phyloP scores from a whole-genome alignment of 2,113 vertebrate genomes.

The Oryzias woworae region DNA sequence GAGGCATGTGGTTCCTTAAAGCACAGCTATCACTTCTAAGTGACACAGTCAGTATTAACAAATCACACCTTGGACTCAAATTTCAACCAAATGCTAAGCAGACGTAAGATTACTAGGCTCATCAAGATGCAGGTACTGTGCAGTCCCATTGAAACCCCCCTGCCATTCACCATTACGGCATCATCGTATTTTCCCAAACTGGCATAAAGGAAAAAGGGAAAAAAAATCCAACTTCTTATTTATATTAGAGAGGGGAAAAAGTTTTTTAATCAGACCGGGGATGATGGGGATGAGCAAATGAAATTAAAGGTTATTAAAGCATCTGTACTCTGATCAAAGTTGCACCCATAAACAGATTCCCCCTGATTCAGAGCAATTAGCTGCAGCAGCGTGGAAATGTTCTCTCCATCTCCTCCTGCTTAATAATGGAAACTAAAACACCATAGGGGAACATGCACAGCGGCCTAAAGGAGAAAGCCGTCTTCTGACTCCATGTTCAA shows the following conservation, averaged over 20 bases:
- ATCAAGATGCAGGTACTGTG: slow-evolving; percentile 60
- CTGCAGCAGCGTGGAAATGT: slow-evolving; percentile 68
- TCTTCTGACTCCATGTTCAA: slow-evolving; percentile 71
- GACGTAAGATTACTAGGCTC: slow-evolving; percentile 29
- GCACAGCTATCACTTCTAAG: slow-evolving; percentile 9
- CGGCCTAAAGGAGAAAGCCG: slow-evolving; percentile 68
- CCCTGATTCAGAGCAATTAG: slow-evolving; percentile 79
- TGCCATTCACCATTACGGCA: slow-evolving; percentile 73
- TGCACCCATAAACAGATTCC: slow-evolving; percentile 79
- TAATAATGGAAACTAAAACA: slow-evolving; percentile 76
- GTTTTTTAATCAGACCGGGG: slow-evolving; percentile 77
- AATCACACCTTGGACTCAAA: slow-evolving; percentile 20
- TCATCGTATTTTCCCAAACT: slow-evolving; percentile 65
- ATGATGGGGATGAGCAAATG: slow-evolving; percentile 79
- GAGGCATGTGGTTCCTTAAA: neutral
- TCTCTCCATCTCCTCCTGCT: slow-evolving; percentile 71
- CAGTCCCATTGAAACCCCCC: slow-evolving; percentile 57
- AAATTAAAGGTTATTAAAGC: slow-evolving; percentile 84
- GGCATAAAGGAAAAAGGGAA: slow-evolving; percentile 56
- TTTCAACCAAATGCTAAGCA: slow-evolving; percentile 33
- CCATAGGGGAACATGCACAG: slow-evolving; percentile 60
- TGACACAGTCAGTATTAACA: slow-evolving; percentile 4
- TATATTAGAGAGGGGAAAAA: slow-evolving; percentile 71
- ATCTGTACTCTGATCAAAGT: slow-evolving; percentile 81
- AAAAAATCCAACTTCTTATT: slow-evolving; percentile 60